Conservation (phyloP, 2,797 vertebrate species). For the Platalea minor region DNA sequence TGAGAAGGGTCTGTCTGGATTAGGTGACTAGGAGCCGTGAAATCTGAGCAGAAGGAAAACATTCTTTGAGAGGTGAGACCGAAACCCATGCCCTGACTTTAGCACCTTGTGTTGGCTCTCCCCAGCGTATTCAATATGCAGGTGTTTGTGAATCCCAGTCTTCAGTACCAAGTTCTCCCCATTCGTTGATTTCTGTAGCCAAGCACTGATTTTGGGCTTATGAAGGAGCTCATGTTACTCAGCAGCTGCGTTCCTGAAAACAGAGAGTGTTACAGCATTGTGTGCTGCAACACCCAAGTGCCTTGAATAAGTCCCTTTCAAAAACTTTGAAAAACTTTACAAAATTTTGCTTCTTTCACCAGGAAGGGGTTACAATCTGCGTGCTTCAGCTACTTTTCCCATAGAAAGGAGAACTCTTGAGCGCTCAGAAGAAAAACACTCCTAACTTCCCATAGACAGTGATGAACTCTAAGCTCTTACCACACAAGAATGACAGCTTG, state of each 20-base stretch:
- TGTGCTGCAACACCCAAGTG: background rate
- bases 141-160: background rate
- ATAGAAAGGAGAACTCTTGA: background rate
- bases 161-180: background rate
- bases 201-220: background rate
- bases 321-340: background rate
- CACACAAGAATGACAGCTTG: background rate
- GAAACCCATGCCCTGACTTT: background rate
- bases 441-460: background rate
- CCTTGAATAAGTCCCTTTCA: background rate
- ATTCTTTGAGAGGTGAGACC: background rate
- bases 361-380: background rate
- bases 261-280: background rate
- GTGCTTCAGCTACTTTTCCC: background rate
- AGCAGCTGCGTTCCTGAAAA: background rate
- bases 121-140: rapidly evolving
- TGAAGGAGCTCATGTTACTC: background rate
- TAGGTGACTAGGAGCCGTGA: background rate
- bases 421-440: background rate
- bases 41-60: background rate
- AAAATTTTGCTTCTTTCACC: background rate
- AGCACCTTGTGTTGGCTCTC: background rate
- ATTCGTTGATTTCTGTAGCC: background rate
- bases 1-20: background rate
- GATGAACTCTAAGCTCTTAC: background rate